Base-by-base conservation (phyloP, 1,140 invertebrate species). In the Drosophila burlai region DNA sequence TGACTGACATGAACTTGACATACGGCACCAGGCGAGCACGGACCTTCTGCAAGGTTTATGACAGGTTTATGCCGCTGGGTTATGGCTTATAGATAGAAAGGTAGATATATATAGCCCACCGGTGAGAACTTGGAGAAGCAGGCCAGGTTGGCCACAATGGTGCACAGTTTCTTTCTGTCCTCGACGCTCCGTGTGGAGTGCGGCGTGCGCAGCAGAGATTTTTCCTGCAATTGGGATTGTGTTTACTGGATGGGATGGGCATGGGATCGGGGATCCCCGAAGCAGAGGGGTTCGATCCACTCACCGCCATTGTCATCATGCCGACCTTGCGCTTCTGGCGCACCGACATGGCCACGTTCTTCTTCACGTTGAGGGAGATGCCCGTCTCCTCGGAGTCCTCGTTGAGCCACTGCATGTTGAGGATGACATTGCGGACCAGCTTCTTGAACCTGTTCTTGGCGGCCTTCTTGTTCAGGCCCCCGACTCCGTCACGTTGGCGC, bases 261-360 rank as follows among this genome's bases (percentile, higher is more conserved):
- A 26, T 34, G 16, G 26, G 15, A 26, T 47, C 21, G 26, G 16
- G 26, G 15, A 26, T 47, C 21, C 13, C 15, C 8, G 15, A 26
- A 18, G 42, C 15, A 8, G 15, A 26, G 16, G 2, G 7, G 7
- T 6, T 11, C 24, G 0, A 16, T 4, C 31, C 31, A 66, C 52
- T 75, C 43, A 87, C 84, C 21, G 73, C 64, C 57, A 75, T 66
- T 2, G 84, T 87, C 36, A 87, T 52, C 45, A 87, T 65, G 29
- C 84, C 84, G 5, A 55, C 47, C 34, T 89, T 89, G 2, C 84
- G 81, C 63, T 87, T 87, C 13, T 81, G 81, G 0, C 84, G 60
- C 15, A 89, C 52, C 7, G 81, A 18, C 24, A 84, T 49, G 47
- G 47, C 15, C 24, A 49, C 47, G 8, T 49, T 87, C 40, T 65